Conservation (phyloP, 2,888 invertebrate genomes). For the Amblyteles armatorius region DNA sequence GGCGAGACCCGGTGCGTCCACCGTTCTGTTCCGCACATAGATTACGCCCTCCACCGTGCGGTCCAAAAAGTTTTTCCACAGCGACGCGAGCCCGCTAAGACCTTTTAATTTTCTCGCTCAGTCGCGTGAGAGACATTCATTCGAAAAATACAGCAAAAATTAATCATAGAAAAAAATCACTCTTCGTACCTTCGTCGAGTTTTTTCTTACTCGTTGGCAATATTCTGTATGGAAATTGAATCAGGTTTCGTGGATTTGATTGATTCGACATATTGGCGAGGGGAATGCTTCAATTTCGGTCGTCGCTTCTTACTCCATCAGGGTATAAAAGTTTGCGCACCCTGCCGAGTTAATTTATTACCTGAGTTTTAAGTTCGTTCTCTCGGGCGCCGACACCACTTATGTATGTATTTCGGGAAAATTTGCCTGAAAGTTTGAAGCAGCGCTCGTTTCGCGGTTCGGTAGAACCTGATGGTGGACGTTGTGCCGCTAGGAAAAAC, state of each 20-base stretch:
- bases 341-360: not conserved
- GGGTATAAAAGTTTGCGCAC: too few species aligned
- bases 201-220: too few species aligned
- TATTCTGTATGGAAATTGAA: too few species aligned
- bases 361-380: not conserved
- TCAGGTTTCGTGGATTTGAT: too few species aligned
- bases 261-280: too few species aligned
- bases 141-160: too few species aligned
- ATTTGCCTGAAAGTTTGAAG: constrained; percentile 6
- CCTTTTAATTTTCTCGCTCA: constrained; percentile 21
- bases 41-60: not conserved
- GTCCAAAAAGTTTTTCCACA: constrained; percentile 6
- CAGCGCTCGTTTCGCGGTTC: not conserved
- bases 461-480: not conserved
- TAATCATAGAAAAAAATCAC: not conserved
- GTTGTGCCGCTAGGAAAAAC: not conserved
- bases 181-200: not conserved
- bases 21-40: constrained; percentile 3
- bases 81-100: not conserved
- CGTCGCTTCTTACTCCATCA: too few species aligned
- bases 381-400: not conserved
- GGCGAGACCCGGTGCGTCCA: constrained; percentile 11
- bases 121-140: constrained; percentile 35
- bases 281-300: too few species aligned
- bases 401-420: not conserved